A percentile compares a stretch with the other conserved stretches of the same genome.
Conservation (phyloP, 2,797 vertebrate species). For the Molossus alvarezi region DNA sequence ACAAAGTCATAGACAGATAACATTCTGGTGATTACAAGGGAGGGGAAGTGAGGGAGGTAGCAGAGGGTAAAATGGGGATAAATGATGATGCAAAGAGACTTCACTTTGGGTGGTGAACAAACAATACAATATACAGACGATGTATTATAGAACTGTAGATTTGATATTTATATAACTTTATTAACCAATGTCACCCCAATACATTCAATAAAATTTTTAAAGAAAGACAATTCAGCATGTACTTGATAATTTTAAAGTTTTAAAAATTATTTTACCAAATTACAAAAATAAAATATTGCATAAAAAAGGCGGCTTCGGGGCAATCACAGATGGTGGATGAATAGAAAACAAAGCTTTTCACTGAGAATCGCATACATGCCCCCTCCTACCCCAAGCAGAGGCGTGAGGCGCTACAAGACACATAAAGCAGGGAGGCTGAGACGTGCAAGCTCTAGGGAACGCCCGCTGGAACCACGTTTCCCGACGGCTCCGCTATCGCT, state of each 20-base stretch:
- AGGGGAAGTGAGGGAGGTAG: neutral
- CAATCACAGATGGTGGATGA: neutral
- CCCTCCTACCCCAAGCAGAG: neutral
- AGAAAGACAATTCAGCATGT: conserved; percentile 17
- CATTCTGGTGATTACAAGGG: neutral
- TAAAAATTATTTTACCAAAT: neutral
- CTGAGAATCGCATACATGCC: conserved; percentile 1
- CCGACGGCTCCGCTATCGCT: neutral
- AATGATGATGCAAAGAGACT: neutral
- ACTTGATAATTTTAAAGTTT: conserved; percentile 16
- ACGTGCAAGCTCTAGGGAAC: neutral
- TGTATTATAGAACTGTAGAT: neutral
- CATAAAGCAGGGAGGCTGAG: neutral
- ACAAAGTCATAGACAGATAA: neutral
- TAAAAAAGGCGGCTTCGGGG: neutral
- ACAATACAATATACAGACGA: neutral
- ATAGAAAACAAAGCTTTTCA: neutral
- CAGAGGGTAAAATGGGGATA: neutral
- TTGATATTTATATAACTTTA: neutral
- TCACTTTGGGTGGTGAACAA: neutral
- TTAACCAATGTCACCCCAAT: neutral
- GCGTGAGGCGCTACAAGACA: neutral
- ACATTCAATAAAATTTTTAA: neutral
- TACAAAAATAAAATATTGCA: conserved; percentile 30
- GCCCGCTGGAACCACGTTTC: neutral